Evolutionary conservation across 2,797 vertebrate species (phyloP).

Genomic region (Sebastes trivittatus): DNA sequence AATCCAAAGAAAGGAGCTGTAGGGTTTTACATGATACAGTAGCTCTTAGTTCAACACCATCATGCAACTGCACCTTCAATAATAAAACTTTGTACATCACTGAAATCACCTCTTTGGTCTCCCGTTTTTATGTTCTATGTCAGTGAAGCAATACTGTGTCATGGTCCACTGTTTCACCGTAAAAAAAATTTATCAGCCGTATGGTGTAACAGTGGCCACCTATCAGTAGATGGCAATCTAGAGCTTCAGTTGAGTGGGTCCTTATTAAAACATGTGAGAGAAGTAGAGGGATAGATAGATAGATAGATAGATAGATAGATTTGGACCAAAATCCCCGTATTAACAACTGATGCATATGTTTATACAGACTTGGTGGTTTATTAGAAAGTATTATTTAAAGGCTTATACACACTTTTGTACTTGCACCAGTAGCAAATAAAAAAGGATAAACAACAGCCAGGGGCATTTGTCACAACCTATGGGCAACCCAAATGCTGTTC

Average conservation of each 20-base stretch:
- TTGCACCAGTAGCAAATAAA: neutral
- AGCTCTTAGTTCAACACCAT: slow-evolving; percentile 39
- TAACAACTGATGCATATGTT: neutral
- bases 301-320: neutral
- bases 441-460: neutral
- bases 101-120: neutral
- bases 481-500: neutral
- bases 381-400: neutral
- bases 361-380: neutral
- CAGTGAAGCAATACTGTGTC: neutral
- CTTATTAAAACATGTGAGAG: neutral
- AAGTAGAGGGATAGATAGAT: neutral
- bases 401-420: neutral
- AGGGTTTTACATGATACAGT: slow-evolving; percentile 39
- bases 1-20: slow-evolving; percentile 38
- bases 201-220: slow-evolving; percentile 39
- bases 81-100: slow-evolving; percentile 78
- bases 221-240: slow-evolving; percentile 65
- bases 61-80: slow-evolving; percentile 67
- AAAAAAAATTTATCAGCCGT: neutral
- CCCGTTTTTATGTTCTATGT: neutral
- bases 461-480: neutral
- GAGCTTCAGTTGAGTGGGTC: slow-evolving; percentile 3
- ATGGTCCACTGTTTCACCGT: neutral
- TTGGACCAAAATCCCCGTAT: too few relatives aligned